Base-by-base conservation (phyloP, 2,113 vertebrate species). In the Ailuropoda melanoleuca region DNA sequence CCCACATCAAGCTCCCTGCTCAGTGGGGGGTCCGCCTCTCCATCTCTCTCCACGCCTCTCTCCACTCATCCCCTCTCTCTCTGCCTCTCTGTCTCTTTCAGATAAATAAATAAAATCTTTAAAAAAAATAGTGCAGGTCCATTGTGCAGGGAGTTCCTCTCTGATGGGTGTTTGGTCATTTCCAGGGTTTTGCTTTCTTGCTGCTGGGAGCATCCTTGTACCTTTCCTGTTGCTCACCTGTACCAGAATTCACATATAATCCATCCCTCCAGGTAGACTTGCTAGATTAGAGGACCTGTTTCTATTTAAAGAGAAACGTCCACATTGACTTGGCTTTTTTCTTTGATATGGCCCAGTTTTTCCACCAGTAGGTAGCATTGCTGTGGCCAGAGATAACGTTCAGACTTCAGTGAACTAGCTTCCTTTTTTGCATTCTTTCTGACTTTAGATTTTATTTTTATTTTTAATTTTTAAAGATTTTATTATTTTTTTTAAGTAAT, bases 201-300 rank as follows among this genome's bases (percentile, higher is more conserved):
- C 62, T 8, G 13, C 81, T 11, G 23, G 2, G 43, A 60, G 13
- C 53, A 3, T 60, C 68, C 53, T 6, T 0, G 17, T 9, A 15
- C 0, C 3, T 46, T 26, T 39, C 64, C 64, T 4, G 0, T 15
- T 17, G 4, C 50, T 70, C 14, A 6, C 34, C 7, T 2, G 3
- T 8, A 17, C 23, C 18, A 0, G 11, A 24, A 7, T 31, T 15
- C 68, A 37, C 17, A 1, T 24, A 23, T 18, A 48, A n/a, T 26
- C 1, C 0, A 2, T 26, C n/a, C 62, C 70, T 68, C 31, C 64
- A 13, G 60, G 26, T 12, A 12, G 56, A 23, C 60, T 50, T n/a
- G 46, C 50, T 29, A 4, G 17, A 53, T 9, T n/a, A 55, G 80
- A 80, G n/a, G 95, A 3, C 31, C 74, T 64, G 84, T 60, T 56